Evolutionary conservation across 2,797 vertebrate species (phyloP), one percentile per base, ranked within the genome.

Genomic region (Peromyscus attwateri): DNA sequence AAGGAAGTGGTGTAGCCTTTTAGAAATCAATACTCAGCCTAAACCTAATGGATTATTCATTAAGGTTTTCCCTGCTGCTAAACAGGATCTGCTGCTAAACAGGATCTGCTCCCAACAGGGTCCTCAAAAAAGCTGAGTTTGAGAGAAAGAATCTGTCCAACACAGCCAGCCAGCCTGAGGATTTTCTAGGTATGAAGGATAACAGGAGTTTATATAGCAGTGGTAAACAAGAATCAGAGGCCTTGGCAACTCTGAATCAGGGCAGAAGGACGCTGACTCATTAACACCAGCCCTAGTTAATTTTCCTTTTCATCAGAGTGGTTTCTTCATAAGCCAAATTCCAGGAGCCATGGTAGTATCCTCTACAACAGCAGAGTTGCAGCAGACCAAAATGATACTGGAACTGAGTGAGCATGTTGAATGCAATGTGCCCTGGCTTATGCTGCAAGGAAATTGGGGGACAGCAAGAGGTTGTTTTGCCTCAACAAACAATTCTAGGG

Each of bases 11-110:
- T 92, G 79, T 29, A 60, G 23, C 68, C 37, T 89, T 94, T 96
- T 55, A 37, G 89, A 96, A 94, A 95, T 96, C 94, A 94, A 96
- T 91, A 92, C 46, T 21, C 29, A 80, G 25, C 12, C 82, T 89
- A 90, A 94, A 80, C 34, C 37, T 89, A 87, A 97, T 81, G 83
- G 89, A 68, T 91, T 87, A 87, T 92, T 95, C 89, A 95, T 2
- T 64, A 27, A 64, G 87, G 75, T 34, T 9, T 96, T 40, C n/a
- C 71, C 64, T 23, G 37, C 21, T 94, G 16, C 57, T 31, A 3
- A 4, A 19, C 6, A 80, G 25, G 83, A 94, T 57, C 37, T 4
- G 1, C 19, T 52, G 16, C 57, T 31, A 3, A 4, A 19, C 6
- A 80, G 25, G 83, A 94, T 57, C 37, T 4, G 1, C 19, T 52